Base-by-base conservation (phyloP, 2,888 invertebrate genomes). In the Zele albiditarsus region DNA sequence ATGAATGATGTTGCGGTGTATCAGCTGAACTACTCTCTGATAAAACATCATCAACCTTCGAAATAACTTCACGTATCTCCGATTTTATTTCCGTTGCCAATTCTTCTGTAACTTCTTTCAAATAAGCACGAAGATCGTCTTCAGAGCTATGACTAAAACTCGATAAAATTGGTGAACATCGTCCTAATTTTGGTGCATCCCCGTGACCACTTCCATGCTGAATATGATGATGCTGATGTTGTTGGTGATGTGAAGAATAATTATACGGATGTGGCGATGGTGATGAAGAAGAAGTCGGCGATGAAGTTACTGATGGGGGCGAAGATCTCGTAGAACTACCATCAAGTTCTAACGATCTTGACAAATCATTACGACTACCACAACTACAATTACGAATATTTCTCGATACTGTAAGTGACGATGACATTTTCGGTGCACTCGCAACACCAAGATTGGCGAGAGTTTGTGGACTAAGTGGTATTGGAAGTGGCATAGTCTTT, bases 71-170 rank as follows among this genome's bases (percentile, higher is more conserved):
- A 6, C 95, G 91, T 57, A 95, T 94, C 90, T 95, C 95, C 1
- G 95, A 95, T 86, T 95, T 95, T 25, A 95, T 94, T 89, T 95
- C 95, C 12, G 94, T 95, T 0, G 95, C 95, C 78, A 95, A 90
- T 89, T 95, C 95, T 89, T 92, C 93, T 4, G 95, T 95, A 88
- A 94, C 93, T 89, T 94, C 95, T 82, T 94, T 94, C 1, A 95
- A 93, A 83, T 95, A 95, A 0, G 94, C 94, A 81, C 94, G 93
- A 33, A 95, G 88, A 83, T 94, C 94, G 83, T 94, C 94, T 80
- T 94, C 94, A 0, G 92, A 89, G 73, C 86, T 87, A 28, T 86
- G 86, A 4, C 86, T 87, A 16, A 87, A 82, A 33, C 81, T 84
- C 3, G 82, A 81, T 0, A 85, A 80, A 5, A 87, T 81, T 0